Evolutionary conservation across 1,140 invertebrate genomes (phyloP).

Genomic region (Leptinotarsa defecta): DNA sequence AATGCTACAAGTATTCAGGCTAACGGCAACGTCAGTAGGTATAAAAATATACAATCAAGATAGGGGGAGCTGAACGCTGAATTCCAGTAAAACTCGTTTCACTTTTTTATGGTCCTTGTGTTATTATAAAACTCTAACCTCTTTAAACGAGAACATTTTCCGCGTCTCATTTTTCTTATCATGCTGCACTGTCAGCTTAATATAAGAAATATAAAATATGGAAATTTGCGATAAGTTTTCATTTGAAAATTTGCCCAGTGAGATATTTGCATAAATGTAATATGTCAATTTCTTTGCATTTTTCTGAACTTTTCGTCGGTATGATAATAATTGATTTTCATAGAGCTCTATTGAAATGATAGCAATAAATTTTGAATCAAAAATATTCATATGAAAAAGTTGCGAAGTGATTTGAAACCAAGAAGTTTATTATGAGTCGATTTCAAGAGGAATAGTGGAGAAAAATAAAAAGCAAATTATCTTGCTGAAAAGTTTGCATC

Average conservation of each 20-base stretch:
- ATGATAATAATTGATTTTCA: no score
- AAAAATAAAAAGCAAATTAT: no score
- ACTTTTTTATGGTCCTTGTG: constrained; percentile 5
- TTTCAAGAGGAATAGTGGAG: no score
- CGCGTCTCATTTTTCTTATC: constrained; percentile 8
- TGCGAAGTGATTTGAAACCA: no score
- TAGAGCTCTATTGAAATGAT: no score
- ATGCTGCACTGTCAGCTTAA: neutral
- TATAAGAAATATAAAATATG: constrained; percentile 1
- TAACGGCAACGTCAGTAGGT: neutral
- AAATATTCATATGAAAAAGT: no score
- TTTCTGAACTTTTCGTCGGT: neutral
- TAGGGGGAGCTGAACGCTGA: constrained; percentile 1
- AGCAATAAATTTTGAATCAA: no score
- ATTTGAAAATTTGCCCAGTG: neutral
- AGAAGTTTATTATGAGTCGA: no score
- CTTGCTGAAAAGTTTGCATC: no score
- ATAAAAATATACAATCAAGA: constrained; percentile 9
- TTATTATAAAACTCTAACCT: constrained; percentile 9
- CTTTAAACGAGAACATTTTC: constrained; percentile 1
- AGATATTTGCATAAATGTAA: neutral
- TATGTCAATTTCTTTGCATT: neutral
- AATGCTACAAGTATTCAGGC: constrained; percentile 8
- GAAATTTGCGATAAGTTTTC: constrained; percentile 2
- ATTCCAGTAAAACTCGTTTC: constrained; percentile 8